Conservation (phyloP, 2,797 vertebrate species). For the Diplodus sargus region DNA sequence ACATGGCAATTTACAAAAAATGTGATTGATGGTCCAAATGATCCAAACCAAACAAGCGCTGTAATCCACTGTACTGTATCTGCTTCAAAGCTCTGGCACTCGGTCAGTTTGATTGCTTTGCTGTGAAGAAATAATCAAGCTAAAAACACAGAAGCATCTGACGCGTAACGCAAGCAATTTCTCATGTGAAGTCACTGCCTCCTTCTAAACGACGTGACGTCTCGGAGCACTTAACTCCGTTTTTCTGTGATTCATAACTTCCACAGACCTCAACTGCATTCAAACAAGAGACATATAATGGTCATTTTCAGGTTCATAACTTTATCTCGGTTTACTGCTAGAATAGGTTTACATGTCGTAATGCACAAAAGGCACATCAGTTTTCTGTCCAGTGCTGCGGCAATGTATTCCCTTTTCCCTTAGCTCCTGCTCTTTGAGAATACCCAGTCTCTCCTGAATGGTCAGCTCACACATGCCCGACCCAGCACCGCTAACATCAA, state of each 20-base stretch:
- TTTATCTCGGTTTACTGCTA: too few species aligned
- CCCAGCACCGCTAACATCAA: too few species aligned
- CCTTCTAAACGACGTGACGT: conserved; percentile 3
- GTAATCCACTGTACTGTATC: conserved; percentile 46
- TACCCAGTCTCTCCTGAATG: too few species aligned
- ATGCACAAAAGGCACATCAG: too few species aligned
- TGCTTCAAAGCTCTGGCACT: conserved; percentile 45
- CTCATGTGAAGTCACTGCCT: neutral
- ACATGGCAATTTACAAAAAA: conserved; percentile 58
- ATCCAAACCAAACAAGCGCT: conserved; percentile 60
- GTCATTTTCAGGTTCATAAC: too few species aligned
- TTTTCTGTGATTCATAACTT: neutral
- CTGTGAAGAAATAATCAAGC: conserved; percentile 48
- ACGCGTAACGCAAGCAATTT: neutral
- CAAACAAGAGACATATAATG: neutral
- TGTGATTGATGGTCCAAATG: conserved; percentile 54
- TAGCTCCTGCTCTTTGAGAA: too few species aligned
- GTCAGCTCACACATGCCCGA: too few species aligned
- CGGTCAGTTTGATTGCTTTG: conserved; percentile 41
- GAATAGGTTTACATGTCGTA: too few species aligned
- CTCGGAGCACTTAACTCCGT: neutral
- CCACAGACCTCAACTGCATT: neutral
- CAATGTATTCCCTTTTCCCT: too few species aligned
- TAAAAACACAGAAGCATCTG: conserved; percentile 54
- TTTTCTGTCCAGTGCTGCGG: too few species aligned